These are phyloP conservation scores for Gobius niger DNA, from an alignment of 2,113 vertebrate genomes.

Conservation along the genomic window DNA sequence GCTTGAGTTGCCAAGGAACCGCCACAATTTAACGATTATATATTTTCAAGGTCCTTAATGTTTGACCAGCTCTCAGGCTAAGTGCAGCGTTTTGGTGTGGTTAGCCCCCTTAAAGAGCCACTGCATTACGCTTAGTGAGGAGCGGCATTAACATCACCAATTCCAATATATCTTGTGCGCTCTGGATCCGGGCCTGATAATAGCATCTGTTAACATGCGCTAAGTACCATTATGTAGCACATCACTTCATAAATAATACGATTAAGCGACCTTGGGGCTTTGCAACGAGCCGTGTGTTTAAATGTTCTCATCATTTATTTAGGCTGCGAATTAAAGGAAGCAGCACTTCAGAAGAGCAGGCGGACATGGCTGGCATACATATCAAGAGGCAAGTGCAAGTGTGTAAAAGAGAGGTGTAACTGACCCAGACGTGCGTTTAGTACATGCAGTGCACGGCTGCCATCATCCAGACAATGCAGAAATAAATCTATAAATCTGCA, in stretches of 20 bases:
- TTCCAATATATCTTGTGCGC: slow-evolving; percentile 96
- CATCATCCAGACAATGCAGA: slow-evolving; percentile 32
- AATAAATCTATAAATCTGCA: background rate
- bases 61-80: slow-evolving; percentile 85
- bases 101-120: slow-evolving; percentile 81
- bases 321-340: slow-evolving; percentile 97
- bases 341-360: slow-evolving; percentile 82
- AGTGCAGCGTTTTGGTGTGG: slow-evolving; percentile 85
- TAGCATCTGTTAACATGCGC: slow-evolving; percentile 99
- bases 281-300: slow-evolving; percentile 94
- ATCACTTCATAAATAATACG: slow-evolving; percentile 99
- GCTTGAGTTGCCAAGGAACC: slow-evolving; percentile 72
- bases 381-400: slow-evolving; percentile 58
- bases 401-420: slow-evolving; percentile 15
- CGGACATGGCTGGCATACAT: slow-evolving; percentile 88
- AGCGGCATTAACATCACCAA: slow-evolving; percentile 88
- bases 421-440: slow-evolving; percentile 32
- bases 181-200: slow-evolving; percentile 93
- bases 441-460: slow-evolving; percentile 56
- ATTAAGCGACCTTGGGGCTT: slow-evolving; percentile 96
- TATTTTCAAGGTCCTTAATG: slow-evolving; percentile 87
- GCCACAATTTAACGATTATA: slow-evolving; percentile 78
- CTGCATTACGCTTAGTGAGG: slow-evolving; percentile 84
- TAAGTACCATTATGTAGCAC: slow-evolving; percentile 99
- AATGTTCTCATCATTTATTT: slow-evolving; percentile 99